These are phyloP conservation scores for Salmo trutta DNA, from an alignment of 2,797 vertebrate species.

Conservation along the genomic window DNA sequence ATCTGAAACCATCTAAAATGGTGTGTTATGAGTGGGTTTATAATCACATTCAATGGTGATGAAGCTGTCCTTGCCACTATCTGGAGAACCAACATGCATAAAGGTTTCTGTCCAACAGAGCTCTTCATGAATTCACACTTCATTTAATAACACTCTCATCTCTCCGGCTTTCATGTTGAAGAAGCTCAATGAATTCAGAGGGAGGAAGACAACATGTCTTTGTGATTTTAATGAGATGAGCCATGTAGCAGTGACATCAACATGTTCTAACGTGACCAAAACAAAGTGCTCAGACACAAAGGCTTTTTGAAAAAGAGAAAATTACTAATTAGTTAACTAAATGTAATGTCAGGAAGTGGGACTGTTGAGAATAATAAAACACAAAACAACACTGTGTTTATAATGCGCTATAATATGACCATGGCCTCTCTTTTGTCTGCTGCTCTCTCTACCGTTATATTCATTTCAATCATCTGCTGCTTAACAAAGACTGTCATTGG, in stretches of 20 bases:
- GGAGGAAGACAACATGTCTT: slow-evolving; percentile 18
- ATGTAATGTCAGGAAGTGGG: slow-evolving; percentile 44
- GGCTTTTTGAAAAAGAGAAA: slow-evolving; percentile 37
- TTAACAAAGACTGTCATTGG: not conserved
- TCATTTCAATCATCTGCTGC: too few species aligned
- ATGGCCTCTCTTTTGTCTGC: slow-evolving; percentile 27
- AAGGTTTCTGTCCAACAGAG: slow-evolving; percentile 29
- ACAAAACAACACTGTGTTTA: slow-evolving; percentile 37
- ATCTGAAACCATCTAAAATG: not conserved
- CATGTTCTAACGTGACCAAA: slow-evolving; percentile 32
- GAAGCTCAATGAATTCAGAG: slow-evolving; percentile 20
- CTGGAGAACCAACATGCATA: slow-evolving; percentile 9
- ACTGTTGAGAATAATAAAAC: slow-evolving; percentile 53
- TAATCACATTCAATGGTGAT: not conserved
- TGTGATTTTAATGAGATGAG: slow-evolving; percentile 38
- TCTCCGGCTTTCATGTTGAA: slow-evolving; percentile 5
- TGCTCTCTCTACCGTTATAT: too few species aligned
- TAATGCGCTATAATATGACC: slow-evolving; percentile 54
- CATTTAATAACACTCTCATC: slow-evolving; percentile 14
- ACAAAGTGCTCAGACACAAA: slow-evolving; percentile 31
- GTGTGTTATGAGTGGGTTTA: not conserved
- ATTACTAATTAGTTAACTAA: slow-evolving; percentile 52
- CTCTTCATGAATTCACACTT: slow-evolving; percentile 34
- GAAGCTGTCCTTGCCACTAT: slow-evolving; percentile 10
- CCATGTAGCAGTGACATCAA: slow-evolving; percentile 27